phyloP scores from a whole-genome alignment of 2,113 vertebrate genomes.

The Toxotes jaculatrix region DNA sequence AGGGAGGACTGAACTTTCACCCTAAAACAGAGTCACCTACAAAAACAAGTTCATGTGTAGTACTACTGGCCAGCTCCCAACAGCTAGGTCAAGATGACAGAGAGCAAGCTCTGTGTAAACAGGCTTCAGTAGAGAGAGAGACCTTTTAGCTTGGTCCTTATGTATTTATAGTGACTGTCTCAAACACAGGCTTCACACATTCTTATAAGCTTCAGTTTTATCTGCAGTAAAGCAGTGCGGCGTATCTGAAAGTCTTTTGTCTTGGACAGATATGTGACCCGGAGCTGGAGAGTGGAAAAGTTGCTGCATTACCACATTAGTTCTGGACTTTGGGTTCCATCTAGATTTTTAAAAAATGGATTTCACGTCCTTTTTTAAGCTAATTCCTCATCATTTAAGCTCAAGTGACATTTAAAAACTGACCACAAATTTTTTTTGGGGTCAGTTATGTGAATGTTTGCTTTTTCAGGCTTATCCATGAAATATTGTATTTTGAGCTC shows the following conservation, averaged over 20 bases:
- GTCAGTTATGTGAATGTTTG: neutral
- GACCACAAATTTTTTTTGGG: neutral
- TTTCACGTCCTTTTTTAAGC: neutral
- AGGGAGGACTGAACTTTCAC: neutral
- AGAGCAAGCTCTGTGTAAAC: neutral
- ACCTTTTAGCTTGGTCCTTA: slow-evolving; percentile 5
- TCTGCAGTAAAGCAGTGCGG: neutral
- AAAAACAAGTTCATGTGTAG: neutral
- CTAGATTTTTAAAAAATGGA: slow-evolving; percentile 9
- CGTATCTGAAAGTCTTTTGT: neutral
- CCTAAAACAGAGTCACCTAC: slow-evolving; percentile 6
- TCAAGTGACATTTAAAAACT: neutral
- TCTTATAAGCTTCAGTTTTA: neutral
- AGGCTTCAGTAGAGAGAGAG: slow-evolving; percentile 1
- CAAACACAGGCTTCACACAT: slow-evolving; percentile 15
- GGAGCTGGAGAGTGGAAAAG: neutral
- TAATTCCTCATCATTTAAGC: neutral
- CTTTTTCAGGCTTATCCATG: neutral
- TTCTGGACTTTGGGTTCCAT: slow-evolving; percentile 8
- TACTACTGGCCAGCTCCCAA: neutral
- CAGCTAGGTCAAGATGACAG: slow-evolving; percentile 45
- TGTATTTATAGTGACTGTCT: slow-evolving; percentile 40
- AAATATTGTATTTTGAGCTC: neutral
- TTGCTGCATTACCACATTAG: neutral
- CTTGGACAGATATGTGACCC: neutral